Conservation (phyloP, 30 jellyfish, hydroid and myxozoan genomes). For the Haliclystus octoradiatus region DNA sequence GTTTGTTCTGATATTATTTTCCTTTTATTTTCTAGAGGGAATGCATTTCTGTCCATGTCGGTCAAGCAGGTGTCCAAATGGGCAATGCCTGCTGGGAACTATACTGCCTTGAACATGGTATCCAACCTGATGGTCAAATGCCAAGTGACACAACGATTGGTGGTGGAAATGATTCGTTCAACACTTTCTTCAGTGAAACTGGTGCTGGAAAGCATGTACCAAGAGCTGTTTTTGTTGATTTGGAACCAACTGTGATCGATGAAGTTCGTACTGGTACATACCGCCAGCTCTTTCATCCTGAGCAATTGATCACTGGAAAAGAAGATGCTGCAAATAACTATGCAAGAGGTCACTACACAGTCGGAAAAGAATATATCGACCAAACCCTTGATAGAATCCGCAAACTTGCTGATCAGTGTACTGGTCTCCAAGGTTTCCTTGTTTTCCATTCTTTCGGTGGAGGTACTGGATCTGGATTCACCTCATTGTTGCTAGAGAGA, state of each 20-base stretch:
- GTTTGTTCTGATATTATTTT: too few species aligned
- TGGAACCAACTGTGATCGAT: constrained; percentile 91
- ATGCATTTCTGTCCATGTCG: too few species aligned
- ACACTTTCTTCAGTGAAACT: constrained; percentile 82
- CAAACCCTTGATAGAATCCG: constrained; percentile 1
- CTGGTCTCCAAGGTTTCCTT: too few species aligned
- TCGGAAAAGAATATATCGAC: constrained; percentile 14
- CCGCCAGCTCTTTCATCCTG: too few species aligned
- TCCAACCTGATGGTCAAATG: constrained; percentile 93
- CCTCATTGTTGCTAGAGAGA: constrained; percentile 11
- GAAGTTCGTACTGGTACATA: too few species aligned
- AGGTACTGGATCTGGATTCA: constrained; percentile 21
- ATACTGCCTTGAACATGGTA: too few species aligned
- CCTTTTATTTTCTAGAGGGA: too few species aligned
- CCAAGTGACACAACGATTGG: constrained; percentile 52
- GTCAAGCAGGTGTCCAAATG: too few species aligned
- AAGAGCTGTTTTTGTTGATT: constrained; percentile 79
- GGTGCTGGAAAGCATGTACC: constrained; percentile 93
- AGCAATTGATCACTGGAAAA: constrained; percentile 82
- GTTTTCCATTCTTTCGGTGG: constrained; percentile 22
- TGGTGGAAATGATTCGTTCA: constrained; percentile 78
- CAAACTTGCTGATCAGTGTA: too few species aligned
- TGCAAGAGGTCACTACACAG: constrained; percentile 27
- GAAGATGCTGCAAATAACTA: constrained; percentile 97
- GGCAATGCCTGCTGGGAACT: too few species aligned